Conservation (phyloP, 2,113 vertebrate genomes). For the Prinia subflava region DNA sequence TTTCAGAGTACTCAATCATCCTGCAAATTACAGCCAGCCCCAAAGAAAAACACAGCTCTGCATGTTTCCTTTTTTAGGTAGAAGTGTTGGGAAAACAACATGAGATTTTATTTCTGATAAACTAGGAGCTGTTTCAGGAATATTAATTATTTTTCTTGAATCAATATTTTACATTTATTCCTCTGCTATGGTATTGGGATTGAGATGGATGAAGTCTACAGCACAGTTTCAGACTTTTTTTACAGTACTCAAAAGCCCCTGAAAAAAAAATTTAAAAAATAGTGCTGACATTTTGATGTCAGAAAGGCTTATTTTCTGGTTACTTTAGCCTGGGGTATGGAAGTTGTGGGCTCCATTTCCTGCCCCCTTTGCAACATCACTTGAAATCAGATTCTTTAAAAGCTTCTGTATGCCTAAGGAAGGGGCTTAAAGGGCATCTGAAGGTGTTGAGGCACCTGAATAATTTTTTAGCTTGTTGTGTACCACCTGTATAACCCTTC, state of each 20-base stretch:
- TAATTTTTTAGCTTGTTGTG: not conserved
- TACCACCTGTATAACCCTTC: not conserved
- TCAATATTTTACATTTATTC: conserved; percentile 1
- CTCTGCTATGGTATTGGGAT: not conserved
- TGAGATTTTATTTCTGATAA: conserved; percentile 53
- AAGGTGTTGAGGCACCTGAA: not conserved
- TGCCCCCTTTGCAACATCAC: not conserved
- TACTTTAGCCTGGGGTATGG: conserved; percentile 3
- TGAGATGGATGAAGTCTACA: conserved; percentile 14
- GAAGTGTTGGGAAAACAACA: conserved; percentile 32
- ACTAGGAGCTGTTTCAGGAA: conserved; percentile 15
- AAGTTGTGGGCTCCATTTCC: not conserved
- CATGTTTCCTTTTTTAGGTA: conserved; percentile 55
- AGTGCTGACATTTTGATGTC: not conserved
- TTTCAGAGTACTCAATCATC: conserved; percentile 55
- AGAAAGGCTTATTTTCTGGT: not conserved
- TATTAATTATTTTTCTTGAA: conserved; percentile 26
- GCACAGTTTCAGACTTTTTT: not conserved
- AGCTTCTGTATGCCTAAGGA: not conserved
- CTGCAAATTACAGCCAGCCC: conserved; percentile 16
- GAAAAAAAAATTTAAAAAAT: not conserved
- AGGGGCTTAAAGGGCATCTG: not conserved
- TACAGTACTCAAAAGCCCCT: not conserved
- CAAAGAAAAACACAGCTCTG: conserved; percentile 4
- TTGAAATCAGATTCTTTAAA: not conserved